Base-by-base conservation (phyloP, 2,113 vertebrate genomes). In the Gallinago jamesoni region DNA sequence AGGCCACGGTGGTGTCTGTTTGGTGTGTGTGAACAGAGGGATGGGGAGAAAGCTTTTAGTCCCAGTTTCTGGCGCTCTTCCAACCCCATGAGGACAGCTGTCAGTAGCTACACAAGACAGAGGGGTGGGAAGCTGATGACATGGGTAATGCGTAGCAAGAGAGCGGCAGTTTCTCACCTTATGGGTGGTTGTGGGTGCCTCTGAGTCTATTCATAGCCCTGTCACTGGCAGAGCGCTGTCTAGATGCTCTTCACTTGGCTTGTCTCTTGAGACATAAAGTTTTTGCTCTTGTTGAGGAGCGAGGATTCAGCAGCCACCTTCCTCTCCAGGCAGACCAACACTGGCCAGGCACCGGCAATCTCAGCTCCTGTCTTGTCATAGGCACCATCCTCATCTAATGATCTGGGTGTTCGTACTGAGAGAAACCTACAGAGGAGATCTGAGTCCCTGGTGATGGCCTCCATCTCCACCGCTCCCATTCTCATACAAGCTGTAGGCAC, bases 151-250 rank as follows among this genome's bases (percentile, higher is more conserved):
- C 1, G 4, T 70, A 90, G 55, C 66, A 77, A 57, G 37, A 35
- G 19, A 69, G 41, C 1, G 1, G 11, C 63, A 67, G 30, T 73
- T 88, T 86, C 79, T 77, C 60, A 47, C 41, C 33, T 81, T 66
- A 18, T 10, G 60, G 16, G 13, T 68, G 77, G 39, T 63, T 87
- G 73, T 63, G 70, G 56, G 23, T 87, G 86, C 53, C 84, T 39
- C 75, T n/a, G 43, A 68, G 52, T n/a, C 68, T 93, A 23, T 78
- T 92, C 73, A 43, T 79, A 92, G 76, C 72, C 59, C 87, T 76
- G 62, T 45, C 62, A 41, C 70, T 62, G 84, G 45, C 59, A 66
- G 45, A 59, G 70, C 2, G 1, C 67, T 93, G 13, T 28, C 60
- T 72, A 66, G 64, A 25, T 70, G 33, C 59, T 78, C 72, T 56